Evolutionary conservation across 1,140 invertebrate species (phyloP), one percentile per base, ranked within the genome.

Genomic region (Apis cerana): DNA sequence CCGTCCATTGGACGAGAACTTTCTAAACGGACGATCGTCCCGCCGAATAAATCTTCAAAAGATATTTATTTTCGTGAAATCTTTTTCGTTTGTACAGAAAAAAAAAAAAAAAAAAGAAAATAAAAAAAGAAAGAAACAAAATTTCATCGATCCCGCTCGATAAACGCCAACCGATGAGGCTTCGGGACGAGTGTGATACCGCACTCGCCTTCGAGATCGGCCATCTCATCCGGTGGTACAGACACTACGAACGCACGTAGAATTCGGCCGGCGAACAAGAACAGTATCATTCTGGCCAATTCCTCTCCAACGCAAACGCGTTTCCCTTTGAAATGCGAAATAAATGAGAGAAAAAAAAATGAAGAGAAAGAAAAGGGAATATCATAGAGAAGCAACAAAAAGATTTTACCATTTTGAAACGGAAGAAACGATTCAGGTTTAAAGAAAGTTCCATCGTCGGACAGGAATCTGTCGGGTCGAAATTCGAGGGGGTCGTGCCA

Each of bases 281-380:
- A 96, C 70, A 97, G 86, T 72, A 97, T 93, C 96, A 97, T 97
- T 81, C 95, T 95, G 1, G 97, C 97, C 59, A 98, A 91, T 88
- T 98, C 97, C 84, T 98, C 97, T 9, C 98, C 98, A 0, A 97
- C 95, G 92, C 98, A 99, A 94, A 97, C 96, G 56, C 97, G 95
- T 91, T 98, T 97, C 62, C 97, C 97, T 98, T 85, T 52, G 82
- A 94, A 93, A 84, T 65, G 56, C 8, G 65, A 64, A 64, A 10
- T 0, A 19, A 64, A 64, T 0, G 3, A 33, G 4, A 33, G 9
- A 15, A 10, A 64, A 58, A 1, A 19, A 19, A 27, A 27, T 8
- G 11, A 64, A 27, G 17, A 15, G 9, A 15, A 1, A 27, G 3
- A 27, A 13, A 64, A 62, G 0, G 15, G 33, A 33, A 17, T 27